Evolutionary conservation across 2,113 vertebrate genomes (phyloP).

Genomic region (Strix uralensis): DNA sequence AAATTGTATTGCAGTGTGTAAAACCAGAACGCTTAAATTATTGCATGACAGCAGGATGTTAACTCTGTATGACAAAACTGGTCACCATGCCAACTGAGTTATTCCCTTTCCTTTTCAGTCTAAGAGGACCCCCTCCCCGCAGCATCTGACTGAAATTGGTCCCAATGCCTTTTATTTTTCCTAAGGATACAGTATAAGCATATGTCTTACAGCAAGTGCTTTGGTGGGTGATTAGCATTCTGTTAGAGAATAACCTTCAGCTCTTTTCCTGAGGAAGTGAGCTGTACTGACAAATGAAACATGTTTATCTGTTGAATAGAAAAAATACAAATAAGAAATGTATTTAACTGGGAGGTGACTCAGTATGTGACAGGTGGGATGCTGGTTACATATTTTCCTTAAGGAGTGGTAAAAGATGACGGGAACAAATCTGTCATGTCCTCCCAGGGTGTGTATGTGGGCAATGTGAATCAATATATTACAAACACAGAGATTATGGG

Average conservation of each 20-base stretch:
- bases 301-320: constrained; percentile 33
- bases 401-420: constrained; percentile 57
- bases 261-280: constrained; percentile 55
- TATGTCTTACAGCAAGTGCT: not conserved
- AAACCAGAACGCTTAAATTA: not conserved
- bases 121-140: not conserved
- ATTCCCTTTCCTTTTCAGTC: not conserved
- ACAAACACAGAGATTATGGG: not conserved
- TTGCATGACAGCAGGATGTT: not conserved
- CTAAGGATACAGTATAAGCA: not conserved
- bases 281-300: constrained; percentile 20
- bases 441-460: constrained; percentile 21
- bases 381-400: constrained; percentile 57
- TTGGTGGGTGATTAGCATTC: not conserved
- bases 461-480: constrained; percentile 40
- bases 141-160: not conserved
- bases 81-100: not conserved
- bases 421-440: constrained; percentile 48
- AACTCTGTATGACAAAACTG: not conserved
- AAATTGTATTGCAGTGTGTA: not conserved
- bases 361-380: constrained; percentile 53
- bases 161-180: not conserved
- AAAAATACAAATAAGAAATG: constrained; percentile 25
- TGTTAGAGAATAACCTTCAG: not conserved
- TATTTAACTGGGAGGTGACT: constrained; percentile 55